A percentile compares a stretch with the other conserved stretches of the same genome.
phyloP scores from a whole-genome alignment of 2,888 invertebrate genomes.

The Cordilura impudica region DNA sequence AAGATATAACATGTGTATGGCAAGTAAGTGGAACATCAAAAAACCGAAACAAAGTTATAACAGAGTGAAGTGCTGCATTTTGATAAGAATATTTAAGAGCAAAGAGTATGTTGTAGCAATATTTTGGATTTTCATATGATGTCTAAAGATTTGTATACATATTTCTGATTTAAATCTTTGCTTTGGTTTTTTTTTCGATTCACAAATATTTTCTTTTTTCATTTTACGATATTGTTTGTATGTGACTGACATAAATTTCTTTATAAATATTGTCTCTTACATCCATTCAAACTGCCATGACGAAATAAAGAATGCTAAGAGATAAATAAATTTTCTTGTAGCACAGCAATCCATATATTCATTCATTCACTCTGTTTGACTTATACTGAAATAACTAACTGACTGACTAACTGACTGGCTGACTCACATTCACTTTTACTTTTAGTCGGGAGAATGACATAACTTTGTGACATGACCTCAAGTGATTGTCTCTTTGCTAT shows the following conservation, averaged over 20 bases:
- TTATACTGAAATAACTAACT: not conserved
- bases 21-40: not conserved
- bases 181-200: not conserved
- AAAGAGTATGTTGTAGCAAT: not conserved
- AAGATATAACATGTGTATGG: conserved; percentile 17
- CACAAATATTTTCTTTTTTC: conserved; percentile 7
- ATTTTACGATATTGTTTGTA: conserved; percentile 41
- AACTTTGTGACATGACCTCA: conserved; percentile 48
- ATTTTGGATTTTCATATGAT: conserved; percentile 7
- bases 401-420: not conserved
- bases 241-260: conserved; percentile 54
- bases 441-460: conserved; percentile 7
- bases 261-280: conserved; percentile 26
- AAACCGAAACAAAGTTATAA: not conserved
- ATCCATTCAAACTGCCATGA: not conserved
- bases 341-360: not conserved
- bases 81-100: not conserved
- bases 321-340: conserved; percentile 29
- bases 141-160: conserved; percentile 31
- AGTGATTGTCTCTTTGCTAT: conserved; percentile 44
- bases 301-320: conserved; percentile 25
- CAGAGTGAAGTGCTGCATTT: conserved; percentile 13
- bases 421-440: conserved; percentile 25
- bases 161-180: conserved; percentile 47
- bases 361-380: not conserved